Evolutionary conservation across 2,113 vertebrate species (phyloP).

Genomic region (Pelodiscus sinensis): DNA sequence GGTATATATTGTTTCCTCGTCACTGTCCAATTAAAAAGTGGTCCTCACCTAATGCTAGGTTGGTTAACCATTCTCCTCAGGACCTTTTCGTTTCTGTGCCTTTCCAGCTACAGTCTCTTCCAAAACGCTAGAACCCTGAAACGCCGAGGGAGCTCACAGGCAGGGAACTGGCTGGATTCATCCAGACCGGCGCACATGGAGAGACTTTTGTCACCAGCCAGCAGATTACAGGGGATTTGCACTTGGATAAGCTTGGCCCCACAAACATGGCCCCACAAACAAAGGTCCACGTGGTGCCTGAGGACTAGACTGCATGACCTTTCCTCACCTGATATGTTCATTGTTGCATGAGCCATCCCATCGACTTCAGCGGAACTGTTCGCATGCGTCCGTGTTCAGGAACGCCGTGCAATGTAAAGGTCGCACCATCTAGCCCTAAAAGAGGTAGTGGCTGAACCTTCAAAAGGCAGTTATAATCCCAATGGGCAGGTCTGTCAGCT

Average conservation of each 20-base stretch:
- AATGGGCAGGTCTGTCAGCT: no score
- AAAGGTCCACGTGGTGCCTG: background rate
- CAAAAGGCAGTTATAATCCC: background rate
- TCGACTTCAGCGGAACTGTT: background rate
- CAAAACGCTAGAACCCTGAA: background rate
- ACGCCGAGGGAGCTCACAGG: accelerated
- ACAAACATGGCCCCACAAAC: background rate
- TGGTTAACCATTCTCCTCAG: constrained; percentile 50
- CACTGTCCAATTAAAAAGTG: constrained; percentile 24
- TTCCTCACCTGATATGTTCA: background rate
- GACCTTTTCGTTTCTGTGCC: constrained; percentile 46
- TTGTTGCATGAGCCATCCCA: background rate
- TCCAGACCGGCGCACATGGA: accelerated
- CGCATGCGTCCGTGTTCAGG: background rate
- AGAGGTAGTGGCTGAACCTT: background rate
- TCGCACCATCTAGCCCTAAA: background rate
- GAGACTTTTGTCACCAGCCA: accelerated
- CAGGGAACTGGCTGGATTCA: accelerated
- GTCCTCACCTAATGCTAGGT: constrained; percentile 2
- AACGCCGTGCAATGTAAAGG: background rate
- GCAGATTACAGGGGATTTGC: accelerated
- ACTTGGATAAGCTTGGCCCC: background rate
- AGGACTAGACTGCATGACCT: background rate
- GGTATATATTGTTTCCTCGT: constrained; percentile 21
- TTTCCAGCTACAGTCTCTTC: background rate